Percentiles rank a stretch among this genome's conserved stretches.
Evolutionary conservation across 1,140 invertebrate genomes (phyloP).

Genomic region (Apis dorsata): DNA sequence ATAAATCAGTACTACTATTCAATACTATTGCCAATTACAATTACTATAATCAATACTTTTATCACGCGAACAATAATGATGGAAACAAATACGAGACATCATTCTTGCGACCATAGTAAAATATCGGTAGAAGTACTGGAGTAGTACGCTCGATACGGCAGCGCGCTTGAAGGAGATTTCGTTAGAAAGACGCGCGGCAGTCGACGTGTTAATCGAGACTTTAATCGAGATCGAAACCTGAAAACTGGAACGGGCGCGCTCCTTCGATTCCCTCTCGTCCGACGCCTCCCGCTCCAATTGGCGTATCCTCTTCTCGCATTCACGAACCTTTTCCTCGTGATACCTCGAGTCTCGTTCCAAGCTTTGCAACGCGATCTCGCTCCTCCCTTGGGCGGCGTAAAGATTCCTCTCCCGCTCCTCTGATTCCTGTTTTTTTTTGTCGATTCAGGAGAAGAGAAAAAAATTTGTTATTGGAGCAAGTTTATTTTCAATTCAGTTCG

Average conservation of each 20-base stretch:
- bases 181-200: no score
- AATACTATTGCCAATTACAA: no score
- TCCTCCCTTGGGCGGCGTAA: conserved; percentile 82
- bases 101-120: no score
- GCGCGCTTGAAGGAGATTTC: no score
- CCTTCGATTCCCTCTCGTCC: conserved; percentile 81
- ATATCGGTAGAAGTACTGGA: no score
- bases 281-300: conserved; percentile 86
- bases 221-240: conserved; percentile 54
- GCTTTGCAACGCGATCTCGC: conserved; percentile 86
- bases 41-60: no score
- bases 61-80: no score
- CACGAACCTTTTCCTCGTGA: conserved; percentile 87
- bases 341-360: conserved; percentile 87
- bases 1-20: no score
- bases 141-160: no score
- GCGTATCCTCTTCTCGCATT: conserved; percentile 87
- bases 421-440: conserved; percentile 79
- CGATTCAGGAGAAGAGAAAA: background rate
- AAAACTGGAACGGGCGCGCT: conserved; percentile 67
- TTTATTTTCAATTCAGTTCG: no score
- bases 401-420: conserved; percentile 87
- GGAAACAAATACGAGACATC: no score
- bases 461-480: background rate
- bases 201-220: no score